Evolutionary conservation across 2,888 invertebrate genomes (phyloP).

Genomic region (Hypomecis atomaria): DNA sequence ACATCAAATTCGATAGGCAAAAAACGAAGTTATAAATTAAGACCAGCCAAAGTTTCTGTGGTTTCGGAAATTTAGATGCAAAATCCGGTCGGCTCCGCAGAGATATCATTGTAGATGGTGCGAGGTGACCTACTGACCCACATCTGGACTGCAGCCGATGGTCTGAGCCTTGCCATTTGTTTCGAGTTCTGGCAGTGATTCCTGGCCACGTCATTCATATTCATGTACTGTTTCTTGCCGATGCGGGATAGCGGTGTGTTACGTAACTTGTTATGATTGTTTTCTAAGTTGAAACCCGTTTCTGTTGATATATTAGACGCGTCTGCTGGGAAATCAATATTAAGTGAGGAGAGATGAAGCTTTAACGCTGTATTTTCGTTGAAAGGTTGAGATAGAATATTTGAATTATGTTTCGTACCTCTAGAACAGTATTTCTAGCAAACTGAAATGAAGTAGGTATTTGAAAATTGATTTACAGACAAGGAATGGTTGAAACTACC

Average conservation of each 20-base stretch:
- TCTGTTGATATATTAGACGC: conserved; percentile 42
- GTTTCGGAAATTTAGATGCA: conserved; percentile 62
- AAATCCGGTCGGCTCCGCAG: conserved; percentile 68
- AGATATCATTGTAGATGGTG: conserved; percentile 78
- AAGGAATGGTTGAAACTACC: too few relatives aligned
- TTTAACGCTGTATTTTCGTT: conserved; percentile 3
- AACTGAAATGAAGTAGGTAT: too few relatives aligned
- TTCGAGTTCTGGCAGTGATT: conserved; percentile 76
- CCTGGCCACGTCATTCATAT: conserved; percentile 66
- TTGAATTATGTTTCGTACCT: not conserved
- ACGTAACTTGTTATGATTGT: conserved; percentile 44
- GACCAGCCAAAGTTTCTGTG: conserved; percentile 25
- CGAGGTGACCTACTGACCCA: conserved; percentile 78
- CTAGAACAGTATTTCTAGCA: too few relatives aligned
- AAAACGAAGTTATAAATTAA: conserved; percentile 24
- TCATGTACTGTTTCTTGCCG: conserved; percentile 54
- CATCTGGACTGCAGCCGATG: conserved; percentile 74
- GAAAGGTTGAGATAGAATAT: not conserved
- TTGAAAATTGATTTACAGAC: too few relatives aligned
- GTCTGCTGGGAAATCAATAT: conserved; percentile 56
- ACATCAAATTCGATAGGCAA: conserved; percentile 22
- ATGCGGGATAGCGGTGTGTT: conserved; percentile 29
- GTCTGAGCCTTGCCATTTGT: conserved; percentile 72
- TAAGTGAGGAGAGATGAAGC: conserved; percentile 28
- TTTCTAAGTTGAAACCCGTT: conserved; percentile 33